Base-by-base conservation (phyloP, 2,113 vertebrate genomes). In the Gymnocephalus cernua region DNA sequence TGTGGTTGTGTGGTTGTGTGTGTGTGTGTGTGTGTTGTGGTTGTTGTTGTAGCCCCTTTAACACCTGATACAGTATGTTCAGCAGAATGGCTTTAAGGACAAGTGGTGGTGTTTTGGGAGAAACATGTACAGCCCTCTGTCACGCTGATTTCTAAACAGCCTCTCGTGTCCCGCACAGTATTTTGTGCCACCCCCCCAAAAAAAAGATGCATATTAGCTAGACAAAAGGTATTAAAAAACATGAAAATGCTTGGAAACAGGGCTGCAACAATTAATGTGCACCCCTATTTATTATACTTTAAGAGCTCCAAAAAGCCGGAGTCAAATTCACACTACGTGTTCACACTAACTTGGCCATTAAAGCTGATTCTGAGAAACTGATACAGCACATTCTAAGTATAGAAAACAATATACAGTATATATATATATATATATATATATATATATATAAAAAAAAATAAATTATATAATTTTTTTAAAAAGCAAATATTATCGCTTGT, bases 51-150 rank as follows among this genome's bases (percentile, higher is more conserved):
- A n/a, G n/a, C n/a, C n/a, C n/a, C n/a, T n/a, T n/a, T n/a, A n/a
- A n/a, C n/a, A n/a, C n/a, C n/a, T n/a, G n/a, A 74, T 25, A 15
- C 23, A 41, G 41, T 3, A 10, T 14, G 27, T 47, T 35, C 51
- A 72, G 62, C 72, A 64, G 23, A 58, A 32, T 6, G 10, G 44
- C 29, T 41, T 54, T n/a, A 70, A 72, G 83, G 79, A 74, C 64
- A 59, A 54, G 11, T 41, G 58, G 45, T 51, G 13, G 11, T 81
- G 85, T 88, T 90, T 82, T 76, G 76, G 81, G 80, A 82, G 25
- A 82, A 89, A 89, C 54, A 57, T 14, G 29, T 1, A 2, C 51
- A 13, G 35, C 21, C 38, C 23, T 72, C 53, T 48, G 48, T 23
- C n/a, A 44, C 18, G 18, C 16, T 18, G 47, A 78, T 61, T 53